Base-by-base conservation (phyloP, 2,888 invertebrate genomes). In the Camptogramma bilineatum region DNA sequence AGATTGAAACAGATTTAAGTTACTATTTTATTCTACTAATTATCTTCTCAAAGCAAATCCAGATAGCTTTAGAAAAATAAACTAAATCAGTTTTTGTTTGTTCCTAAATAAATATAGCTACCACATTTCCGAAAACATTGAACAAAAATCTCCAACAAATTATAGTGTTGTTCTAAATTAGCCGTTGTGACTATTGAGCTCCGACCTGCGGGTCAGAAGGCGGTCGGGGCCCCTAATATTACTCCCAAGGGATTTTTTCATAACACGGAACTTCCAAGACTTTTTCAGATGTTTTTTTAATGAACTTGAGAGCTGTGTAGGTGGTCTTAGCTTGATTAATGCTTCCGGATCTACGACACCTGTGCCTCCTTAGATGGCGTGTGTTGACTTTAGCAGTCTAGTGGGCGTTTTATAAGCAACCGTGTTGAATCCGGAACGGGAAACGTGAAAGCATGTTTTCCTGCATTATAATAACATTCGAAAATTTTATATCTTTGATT, bases 301-400 rank as follows among this genome's bases (percentile, higher is more conserved):
- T 52, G 52, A 39, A 52, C 47, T 57, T 19, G 21, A 62, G 46
- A 54, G 34, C 53, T 52, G 57, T 50, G 58, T 79, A 69, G 75
- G 79, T 78, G 80, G 79, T 76, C 78, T 70, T 63, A 68, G 69
- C 66, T 68, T 84, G 82, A 84, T 79, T 77, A 80, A 84, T 83
- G 79, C 75, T 69, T 81, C 79, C 80, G 77, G 76, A 73, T 74
- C 75, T 74, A 64, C 68, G 76, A 78, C 81, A 79, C 79, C 76
- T 76, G 76, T 71, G 72, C 62, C 61, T 67, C 71, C 75, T 50
- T 70, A 68, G 74, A 73, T 74, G 74, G 76, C 72, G 65, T 50
- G 54, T 64, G 46, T 60, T 52, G 56, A 56, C 64, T 61, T 53
- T 56, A 52, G 31, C 56, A 61, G 18, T 56, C 7, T n/a, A 55